phyloP scores from a whole-genome alignment of 2,113 vertebrate species.

The Dasyprocta punctata region DNA sequence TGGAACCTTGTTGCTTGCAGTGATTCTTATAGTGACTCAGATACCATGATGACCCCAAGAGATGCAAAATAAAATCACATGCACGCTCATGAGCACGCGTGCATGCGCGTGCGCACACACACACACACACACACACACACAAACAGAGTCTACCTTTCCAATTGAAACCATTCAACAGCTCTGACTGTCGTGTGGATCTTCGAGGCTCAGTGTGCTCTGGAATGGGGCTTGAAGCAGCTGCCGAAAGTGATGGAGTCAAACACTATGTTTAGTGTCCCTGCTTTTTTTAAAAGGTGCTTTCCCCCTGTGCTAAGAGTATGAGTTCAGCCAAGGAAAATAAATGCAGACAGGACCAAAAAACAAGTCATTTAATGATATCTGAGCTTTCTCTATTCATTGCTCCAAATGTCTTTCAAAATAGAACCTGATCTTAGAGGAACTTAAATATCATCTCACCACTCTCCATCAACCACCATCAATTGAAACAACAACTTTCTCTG shows the following conservation, averaged over 20 bases:
- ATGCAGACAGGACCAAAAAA: background rate
- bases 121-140: background rate
- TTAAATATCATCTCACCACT: background rate
- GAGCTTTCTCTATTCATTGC: background rate
- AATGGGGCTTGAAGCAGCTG: background rate
- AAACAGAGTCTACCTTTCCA: background rate
- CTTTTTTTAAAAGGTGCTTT: slow-evolving; percentile 67
- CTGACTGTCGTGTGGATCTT: background rate
- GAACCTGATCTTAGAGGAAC: background rate
- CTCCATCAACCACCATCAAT: background rate
- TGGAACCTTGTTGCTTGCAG: background rate
- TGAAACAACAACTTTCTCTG: background rate
- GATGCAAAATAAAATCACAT: background rate
- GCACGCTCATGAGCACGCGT: too few relatives aligned
- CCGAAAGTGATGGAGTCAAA: slow-evolving; percentile 7
- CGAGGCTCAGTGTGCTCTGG: background rate
- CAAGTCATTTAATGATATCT: background rate
- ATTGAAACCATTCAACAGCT: background rate
- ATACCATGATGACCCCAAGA: background rate
- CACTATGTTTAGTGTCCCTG: slow-evolving; percentile 18
- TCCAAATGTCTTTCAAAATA: background rate
- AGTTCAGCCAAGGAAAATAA: slow-evolving; percentile 58
- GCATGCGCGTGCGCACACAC: too few relatives aligned
- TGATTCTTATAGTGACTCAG: background rate
- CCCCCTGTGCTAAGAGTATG: slow-evolving; percentile 57